These are phyloP conservation scores for Oscheius onirici DNA, from an alignment of 2,888 invertebrate genomes.

Conservation along the genomic window DNA sequence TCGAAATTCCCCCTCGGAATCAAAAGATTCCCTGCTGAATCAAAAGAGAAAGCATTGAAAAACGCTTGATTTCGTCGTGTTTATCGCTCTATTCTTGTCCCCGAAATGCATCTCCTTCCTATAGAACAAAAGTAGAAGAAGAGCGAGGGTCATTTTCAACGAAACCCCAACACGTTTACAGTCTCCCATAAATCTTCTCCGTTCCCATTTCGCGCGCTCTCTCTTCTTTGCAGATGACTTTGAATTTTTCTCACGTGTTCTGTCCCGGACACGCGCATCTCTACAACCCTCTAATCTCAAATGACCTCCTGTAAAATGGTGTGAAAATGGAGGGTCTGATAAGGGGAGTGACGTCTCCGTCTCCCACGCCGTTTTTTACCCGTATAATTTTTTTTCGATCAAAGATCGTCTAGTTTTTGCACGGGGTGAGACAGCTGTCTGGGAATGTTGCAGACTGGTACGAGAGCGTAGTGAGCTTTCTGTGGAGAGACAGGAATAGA, in stretches of 20 bases:
- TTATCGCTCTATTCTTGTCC: no score
- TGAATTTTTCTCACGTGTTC: neutral
- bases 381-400: neutral
- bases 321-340: neutral
- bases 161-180: neutral
- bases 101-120: no score
- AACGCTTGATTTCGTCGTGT: no score
- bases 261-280: neutral
- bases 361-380: neutral
- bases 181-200: neutral
- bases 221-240: neutral
- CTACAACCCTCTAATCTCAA: neutral
- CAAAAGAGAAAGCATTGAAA: no score
- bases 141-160: neutral
- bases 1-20: no score
- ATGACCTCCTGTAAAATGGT: neutral
- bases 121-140: no score
- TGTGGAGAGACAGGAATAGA: no score
- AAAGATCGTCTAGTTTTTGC: neutral
- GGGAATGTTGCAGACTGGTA: neutral
- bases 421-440: neutral
- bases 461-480: no score
- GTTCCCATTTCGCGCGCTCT: neutral
- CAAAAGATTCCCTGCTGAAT: no score
- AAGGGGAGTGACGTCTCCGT: neutral